Percentiles rank a stretch among this genome's conserved stretches.
Conservation (phyloP, 2,888 invertebrate species). For the Chalcosyrphus nemorum region DNA sequence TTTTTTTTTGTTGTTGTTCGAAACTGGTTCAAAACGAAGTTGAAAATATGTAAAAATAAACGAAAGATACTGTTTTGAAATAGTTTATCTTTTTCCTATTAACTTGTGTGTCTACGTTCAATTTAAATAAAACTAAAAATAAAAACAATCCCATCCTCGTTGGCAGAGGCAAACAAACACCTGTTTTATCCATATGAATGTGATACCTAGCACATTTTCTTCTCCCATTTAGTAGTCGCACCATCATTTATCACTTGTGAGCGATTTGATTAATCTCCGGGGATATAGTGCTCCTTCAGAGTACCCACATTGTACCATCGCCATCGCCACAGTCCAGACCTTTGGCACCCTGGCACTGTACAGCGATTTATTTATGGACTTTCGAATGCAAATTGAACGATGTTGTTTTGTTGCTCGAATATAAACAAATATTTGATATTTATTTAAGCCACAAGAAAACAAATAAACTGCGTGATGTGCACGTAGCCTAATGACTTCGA, state of each 20-base stretch:
- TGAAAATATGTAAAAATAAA: slow-evolving; percentile 18
- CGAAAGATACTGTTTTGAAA: background rate
- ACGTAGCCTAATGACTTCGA: slow-evolving; percentile 66
- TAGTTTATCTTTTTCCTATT: slow-evolving; percentile 24
- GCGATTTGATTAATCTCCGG: slow-evolving; percentile 71
- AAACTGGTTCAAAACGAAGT: slow-evolving; percentile 53
- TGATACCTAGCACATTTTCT: slow-evolving; percentile 38
- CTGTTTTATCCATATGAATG: slow-evolving; percentile 64
- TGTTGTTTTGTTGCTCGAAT: slow-evolving; percentile 59
- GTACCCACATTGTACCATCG: slow-evolving; percentile 67
- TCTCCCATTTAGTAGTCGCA: slow-evolving; percentile 54
- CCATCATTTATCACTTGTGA: slow-evolving; percentile 73
- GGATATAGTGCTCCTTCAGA: slow-evolving; percentile 72
- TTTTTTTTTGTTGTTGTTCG: slow-evolving; percentile 1
- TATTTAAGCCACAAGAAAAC: slow-evolving; percentile 60
- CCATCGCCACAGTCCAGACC: slow-evolving; percentile 69
- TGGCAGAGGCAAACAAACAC: slow-evolving; percentile 51
- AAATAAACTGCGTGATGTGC: slow-evolving; percentile 68
- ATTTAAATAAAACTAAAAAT: slow-evolving; percentile 18
- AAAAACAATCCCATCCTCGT: slow-evolving; percentile 32
- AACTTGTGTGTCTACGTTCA: slow-evolving; percentile 24
- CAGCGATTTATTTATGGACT: slow-evolving; percentile 79
- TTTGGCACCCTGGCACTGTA: slow-evolving; percentile 86
- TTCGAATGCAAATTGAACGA: slow-evolving; percentile 75
- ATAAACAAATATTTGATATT: slow-evolving; percentile 72